Base-by-base conservation (phyloP, 2,888 invertebrate species). In the Rambutsinella grinnellia region DNA sequence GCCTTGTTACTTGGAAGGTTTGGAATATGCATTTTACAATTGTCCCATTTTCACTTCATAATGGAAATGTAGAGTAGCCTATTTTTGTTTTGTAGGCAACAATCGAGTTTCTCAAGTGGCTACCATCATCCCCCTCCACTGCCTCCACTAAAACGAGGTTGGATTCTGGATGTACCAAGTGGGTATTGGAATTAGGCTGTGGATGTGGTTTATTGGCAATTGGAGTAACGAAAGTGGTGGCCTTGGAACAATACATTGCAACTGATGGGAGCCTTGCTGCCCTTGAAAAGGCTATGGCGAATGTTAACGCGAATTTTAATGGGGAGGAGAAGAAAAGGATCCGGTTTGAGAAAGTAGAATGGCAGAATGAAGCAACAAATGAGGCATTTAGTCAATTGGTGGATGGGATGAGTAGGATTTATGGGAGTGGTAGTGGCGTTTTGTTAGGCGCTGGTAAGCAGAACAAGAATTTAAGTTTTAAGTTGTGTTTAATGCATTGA, bases 1-100 rank as follows among this genome's bases (percentile, higher is more conserved):
- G 80, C n/a, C 69, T 80, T 24, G 74, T 80, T 23, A 80, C 80
- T 44, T 80, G 80, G 80, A 76, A 80, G 77, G 80, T 79, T 49
- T 23, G 58, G 28, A 57, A 36, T 8, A 44, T 49, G 49, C 3
- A 15, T 21, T 61, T n/a, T 8, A 36, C n/a, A 36, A 46, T 36
- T 63, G 3, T 61, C 13, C 13, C n/a, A 36, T 51, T 49, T 51
- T 58, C 51, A 68, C 26, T 51, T 60, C 63, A 58, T 36, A 36
- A n/a, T n/a, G n/a, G n/a, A n/a, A n/a, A n/a, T n/a, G n/a, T n/a
- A n/a, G n/a, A n/a, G n/a, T n/a, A n/a, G 49, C 15, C 5, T 49
- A 13, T 5, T 49, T n/a, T 49, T 49, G 5, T n/a, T 17, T 13
- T 54, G n/a, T 44, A 80, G 80, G 80, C 80, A 6, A 76, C 80